Percentiles rank a stretch among this genome's conserved stretches.
Evolutionary conservation across 2,888 invertebrate genomes (phyloP).

Genomic region (Netelia melanura): DNA sequence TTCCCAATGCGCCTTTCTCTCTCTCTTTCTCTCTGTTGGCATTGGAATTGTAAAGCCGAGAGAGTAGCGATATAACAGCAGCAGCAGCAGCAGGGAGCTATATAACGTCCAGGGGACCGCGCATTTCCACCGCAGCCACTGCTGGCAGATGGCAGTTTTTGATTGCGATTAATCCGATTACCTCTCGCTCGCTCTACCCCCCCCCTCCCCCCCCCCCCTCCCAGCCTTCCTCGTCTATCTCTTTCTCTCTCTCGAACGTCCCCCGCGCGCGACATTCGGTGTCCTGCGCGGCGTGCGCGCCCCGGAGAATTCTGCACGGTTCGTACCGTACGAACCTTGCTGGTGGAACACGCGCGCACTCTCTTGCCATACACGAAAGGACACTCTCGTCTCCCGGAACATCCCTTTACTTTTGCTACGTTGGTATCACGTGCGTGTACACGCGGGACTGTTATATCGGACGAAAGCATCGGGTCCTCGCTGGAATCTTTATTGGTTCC

Average conservation of each 20-base stretch:
- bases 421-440: neutral
- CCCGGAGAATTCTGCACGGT: conserved; percentile 26
- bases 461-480: conserved; percentile 42
- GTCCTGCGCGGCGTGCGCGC: conserved; percentile 19
- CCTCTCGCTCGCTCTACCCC: conserved; percentile 35
- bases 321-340: neutral
- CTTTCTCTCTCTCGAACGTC: neutral
- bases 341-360: conserved; percentile 2
- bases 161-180: conserved; percentile 82
- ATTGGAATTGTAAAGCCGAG: conserved; percentile 47
- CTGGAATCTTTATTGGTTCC: conserved; percentile 53
- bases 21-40: conserved; percentile 8
- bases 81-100: conserved; percentile 33
- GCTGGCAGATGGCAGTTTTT: conserved; percentile 79
- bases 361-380: conserved; percentile 40
- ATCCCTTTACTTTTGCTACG: conserved; percentile 6
- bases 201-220: neutral
- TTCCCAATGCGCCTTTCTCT: conserved; percentile 30
- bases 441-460: conserved; percentile 28
- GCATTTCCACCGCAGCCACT: conserved; percentile 66
- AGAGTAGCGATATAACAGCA: no score
- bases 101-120: conserved; percentile 35
- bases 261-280: conserved; percentile 11
- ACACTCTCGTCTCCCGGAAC: conserved; percentile 20
- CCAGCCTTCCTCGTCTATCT: no score